Evolutionary conservation across 2,113 vertebrate species (phyloP).

Genomic region (Turnix velox): DNA sequence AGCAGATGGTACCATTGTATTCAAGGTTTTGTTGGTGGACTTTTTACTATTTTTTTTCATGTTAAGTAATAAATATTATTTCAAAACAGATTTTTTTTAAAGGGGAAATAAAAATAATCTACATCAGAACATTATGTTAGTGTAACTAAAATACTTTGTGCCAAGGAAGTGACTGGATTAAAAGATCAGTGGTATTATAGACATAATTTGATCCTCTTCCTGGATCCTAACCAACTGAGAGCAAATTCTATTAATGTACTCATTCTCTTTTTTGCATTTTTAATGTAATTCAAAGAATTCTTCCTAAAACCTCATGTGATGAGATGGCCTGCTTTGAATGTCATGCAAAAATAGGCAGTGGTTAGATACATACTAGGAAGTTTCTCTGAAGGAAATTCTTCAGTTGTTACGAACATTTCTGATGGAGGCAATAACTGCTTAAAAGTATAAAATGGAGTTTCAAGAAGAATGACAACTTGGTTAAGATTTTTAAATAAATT

Average conservation of each 20-base stretch:
- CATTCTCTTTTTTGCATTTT: background rate
- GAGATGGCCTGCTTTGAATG: background rate
- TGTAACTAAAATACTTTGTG: background rate
- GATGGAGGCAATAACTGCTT: background rate
- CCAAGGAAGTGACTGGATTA: background rate
- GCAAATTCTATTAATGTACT: background rate
- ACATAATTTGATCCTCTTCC: background rate
- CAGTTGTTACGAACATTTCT: background rate
- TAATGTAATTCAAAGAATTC: background rate
- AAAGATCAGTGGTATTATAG: background rate
- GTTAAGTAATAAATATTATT: background rate
- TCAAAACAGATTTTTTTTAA: background rate
- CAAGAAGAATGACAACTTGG: background rate
- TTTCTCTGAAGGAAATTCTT: background rate
- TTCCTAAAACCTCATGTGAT: background rate
- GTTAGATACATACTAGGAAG: fast-evolving
- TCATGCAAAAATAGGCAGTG: background rate
- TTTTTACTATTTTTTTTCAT: background rate
- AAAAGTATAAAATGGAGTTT: background rate
- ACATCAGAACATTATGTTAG: background rate
- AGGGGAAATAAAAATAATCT: background rate
- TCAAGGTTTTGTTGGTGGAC: background rate
- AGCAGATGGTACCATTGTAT: slow-evolving; percentile 34
- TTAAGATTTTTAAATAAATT: background rate
- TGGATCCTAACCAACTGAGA: background rate